Evolutionary conservation across 2,113 vertebrate species (phyloP).

Genomic region (Gasterosteus aculeatus): DNA sequence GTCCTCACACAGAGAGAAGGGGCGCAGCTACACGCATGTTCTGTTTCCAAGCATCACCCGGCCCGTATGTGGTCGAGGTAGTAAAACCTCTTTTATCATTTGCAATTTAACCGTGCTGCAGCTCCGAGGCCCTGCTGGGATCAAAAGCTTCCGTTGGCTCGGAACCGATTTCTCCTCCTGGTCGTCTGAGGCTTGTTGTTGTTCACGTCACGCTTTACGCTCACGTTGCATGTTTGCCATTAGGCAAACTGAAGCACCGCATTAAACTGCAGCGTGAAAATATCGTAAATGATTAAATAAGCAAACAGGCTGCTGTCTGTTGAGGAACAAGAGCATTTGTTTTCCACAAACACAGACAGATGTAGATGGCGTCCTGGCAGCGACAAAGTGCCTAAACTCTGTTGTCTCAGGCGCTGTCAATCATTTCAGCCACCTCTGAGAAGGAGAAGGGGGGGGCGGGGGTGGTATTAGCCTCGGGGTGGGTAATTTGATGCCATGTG

Average conservation of each 20-base stretch:
- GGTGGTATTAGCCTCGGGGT: slow-evolving; percentile 50
- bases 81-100: slow-evolving; percentile 79
- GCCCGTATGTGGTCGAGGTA: slow-evolving; percentile 61
- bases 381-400: slow-evolving; percentile 16
- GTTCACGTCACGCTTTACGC: slow-evolving; percentile 42
- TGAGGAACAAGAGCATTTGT: slow-evolving; percentile 13
- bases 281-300: slow-evolving; percentile 37
- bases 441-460: slow-evolving; percentile 20
- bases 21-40: slow-evolving; percentile 45
- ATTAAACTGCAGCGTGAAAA: slow-evolving; percentile 20
- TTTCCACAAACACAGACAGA: slow-evolving; percentile 16
- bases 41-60: slow-evolving; percentile 45
- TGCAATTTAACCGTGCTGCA: slow-evolving; percentile 71
- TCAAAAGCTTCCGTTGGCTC: slow-evolving; percentile 66
- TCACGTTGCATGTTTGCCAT: slow-evolving; percentile 21
- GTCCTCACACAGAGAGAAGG: slow-evolving; percentile 37
- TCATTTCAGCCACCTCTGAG: slow-evolving; percentile 57
- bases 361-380: slow-evolving; percentile 6
- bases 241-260: slow-evolving; percentile 4
- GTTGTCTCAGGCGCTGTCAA: slow-evolving; percentile 58
- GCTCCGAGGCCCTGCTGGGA: slow-evolving; percentile 65
- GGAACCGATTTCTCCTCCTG: slow-evolving; percentile 37
- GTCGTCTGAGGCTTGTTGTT: slow-evolving; percentile 43
- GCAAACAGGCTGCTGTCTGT: neutral
- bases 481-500: slow-evolving; percentile 69